Base-by-base conservation (phyloP, 1,140 invertebrate genomes). In the Papilio machaon region DNA sequence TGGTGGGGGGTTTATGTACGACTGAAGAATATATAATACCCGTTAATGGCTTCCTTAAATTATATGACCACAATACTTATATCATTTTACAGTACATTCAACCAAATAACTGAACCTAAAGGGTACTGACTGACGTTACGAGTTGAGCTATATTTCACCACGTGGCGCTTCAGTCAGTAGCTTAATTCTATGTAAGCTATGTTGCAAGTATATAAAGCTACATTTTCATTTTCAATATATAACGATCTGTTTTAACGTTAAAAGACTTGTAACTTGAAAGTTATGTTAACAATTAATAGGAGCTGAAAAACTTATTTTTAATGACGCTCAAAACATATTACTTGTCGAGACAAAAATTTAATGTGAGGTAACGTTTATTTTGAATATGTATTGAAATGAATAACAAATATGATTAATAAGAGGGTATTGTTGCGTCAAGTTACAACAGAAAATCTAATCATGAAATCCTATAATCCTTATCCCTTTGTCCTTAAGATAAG, bases 401-500 rank as follows among this genome's bases (percentile, higher is more conserved):
- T 19, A 58, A 58, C 54, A n/a, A 58, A 58, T n/a, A 58, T 58
- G 0, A 54, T 49, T 5, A 49, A 4, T 17, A 15, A 54, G 23
- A 23, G 19, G 19, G 19, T 64, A 30, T 64, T 64, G 9, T 64
- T 30, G 60, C 30, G 23, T 64, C 10, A 64, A 64, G 30, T 70
- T 70, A 35, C 30, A 70, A 70, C 30, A 35, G 30, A 70, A 70
- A 70, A 70, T 70, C 4, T 35, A 70, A 70, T 70, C 30, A 35
- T 35, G 15, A 35, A 35, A 70, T 70, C 60, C 60, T 30, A 64
- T 64, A 64, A 64, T 23, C 30, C 64, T 70, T 30, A 64, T 64
- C 23, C 64, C 30, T 70, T 70, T 70, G 64, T 70, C 30, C 64
- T 70, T 23, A 15, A 38, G 13, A 35, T 70, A 70, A 70, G 64